A percentile compares a stretch with the other conserved stretches of the same genome.
phyloP scores from a whole-genome alignment of 2,888 invertebrate species.

The Sinelater perroti region DNA sequence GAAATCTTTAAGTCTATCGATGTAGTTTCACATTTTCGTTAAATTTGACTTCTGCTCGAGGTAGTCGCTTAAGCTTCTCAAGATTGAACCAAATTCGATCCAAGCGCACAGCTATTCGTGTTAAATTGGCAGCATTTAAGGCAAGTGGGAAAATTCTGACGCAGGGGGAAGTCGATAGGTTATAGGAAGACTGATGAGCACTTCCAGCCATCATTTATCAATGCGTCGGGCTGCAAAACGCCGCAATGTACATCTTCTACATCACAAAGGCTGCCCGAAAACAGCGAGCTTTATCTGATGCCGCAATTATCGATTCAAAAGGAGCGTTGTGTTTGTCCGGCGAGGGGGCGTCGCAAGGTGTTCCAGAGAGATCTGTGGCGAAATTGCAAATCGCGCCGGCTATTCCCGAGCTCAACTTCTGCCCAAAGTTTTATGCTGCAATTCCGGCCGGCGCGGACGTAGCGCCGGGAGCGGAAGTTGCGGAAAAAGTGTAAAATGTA shows the following conservation, averaged over 20 bases:
- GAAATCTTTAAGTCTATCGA: too few species aligned
- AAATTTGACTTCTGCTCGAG: too few species aligned
- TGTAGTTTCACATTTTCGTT: too few species aligned
- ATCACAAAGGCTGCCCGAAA: constrained; percentile 1
- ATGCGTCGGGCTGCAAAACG: background rate
- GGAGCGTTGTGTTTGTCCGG: constrained; percentile 1
- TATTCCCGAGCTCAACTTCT: constrained; percentile 13
- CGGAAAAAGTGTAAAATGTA: constrained; percentile 6
- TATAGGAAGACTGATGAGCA: constrained; percentile 7
- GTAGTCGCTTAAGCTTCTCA: too few species aligned
- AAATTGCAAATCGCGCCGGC: constrained; percentile 11
- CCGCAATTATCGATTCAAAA: constrained; percentile 11
- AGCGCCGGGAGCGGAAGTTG: background rate
- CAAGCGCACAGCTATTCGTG: background rate
- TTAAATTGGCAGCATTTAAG: background rate
- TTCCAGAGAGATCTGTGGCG: constrained; percentile 1
- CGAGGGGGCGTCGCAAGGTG: constrained; percentile 12
- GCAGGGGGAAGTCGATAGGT: constrained; percentile 3
- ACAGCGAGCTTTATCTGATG: constrained; percentile 4
- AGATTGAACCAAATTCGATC: too few species aligned
- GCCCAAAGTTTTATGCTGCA: constrained; percentile 9
- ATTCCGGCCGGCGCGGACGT: background rate
- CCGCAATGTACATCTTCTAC: background rate
- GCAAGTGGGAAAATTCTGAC: background rate
- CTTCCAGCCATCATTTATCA: constrained; percentile 17